Evolutionary conservation across 1,140 invertebrate species (phyloP), one percentile per base, ranked within the genome.

Genomic region (Saxidomus purpurata): DNA sequence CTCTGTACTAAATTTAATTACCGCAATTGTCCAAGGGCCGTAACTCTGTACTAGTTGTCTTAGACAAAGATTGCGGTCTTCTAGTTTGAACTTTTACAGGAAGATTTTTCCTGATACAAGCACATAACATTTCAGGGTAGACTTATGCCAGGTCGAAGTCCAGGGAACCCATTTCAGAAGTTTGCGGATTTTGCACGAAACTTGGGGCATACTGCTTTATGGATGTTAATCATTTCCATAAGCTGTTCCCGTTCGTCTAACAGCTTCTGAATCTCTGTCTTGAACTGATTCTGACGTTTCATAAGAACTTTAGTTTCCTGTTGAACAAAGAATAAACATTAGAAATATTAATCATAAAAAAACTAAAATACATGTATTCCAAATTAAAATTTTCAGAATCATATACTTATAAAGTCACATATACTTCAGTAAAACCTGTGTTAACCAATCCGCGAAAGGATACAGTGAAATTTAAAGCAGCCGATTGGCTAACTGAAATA

Each of bases 181-280:
- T 69, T 34, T 1, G 83, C 28, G 19, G 69, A 74, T 43, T 49
- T 71, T 22, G 47, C 25, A 9, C 83, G 38, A 43, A 85, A 76
- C 67, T 91, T 93, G 19, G 93, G 92, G 69, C 93, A 93, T 4
- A 93, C 89, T n/a, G 77, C 61, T 15, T 86, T 87, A 67, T 93
- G 92, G 28, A 94, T 76, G 52, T 90, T 91, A 22, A 94, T 89
- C 28, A 92, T 55, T 25, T 94, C 92, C 49, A 86, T 79, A 43
- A 94, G 86, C 11, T 91, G 88, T 43, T 93, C 92, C 17, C 91
- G 76, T 74, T 93, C 92, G 31, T 92, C 85, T n/a, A 80, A 43
- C 15, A 94, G 87, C 19, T 87, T 86, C 28, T 90, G 84, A 25
- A 94, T 89, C 49, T 93, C 90, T 15, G 90, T 82, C 79, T 89